Base-by-base conservation (phyloP, 2,888 invertebrate genomes). In the Platerodrilus igneus region DNA sequence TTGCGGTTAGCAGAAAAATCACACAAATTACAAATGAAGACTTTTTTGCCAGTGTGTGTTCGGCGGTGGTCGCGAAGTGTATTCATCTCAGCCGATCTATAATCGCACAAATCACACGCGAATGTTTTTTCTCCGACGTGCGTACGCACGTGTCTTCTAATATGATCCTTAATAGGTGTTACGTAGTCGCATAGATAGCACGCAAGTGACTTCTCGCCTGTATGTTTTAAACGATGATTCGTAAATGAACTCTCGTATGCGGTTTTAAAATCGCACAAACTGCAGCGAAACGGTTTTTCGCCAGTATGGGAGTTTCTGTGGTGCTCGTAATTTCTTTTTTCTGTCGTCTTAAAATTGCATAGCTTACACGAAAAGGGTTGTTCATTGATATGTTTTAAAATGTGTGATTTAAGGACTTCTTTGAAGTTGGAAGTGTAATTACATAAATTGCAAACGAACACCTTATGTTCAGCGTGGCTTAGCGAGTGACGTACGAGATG, bases 1-100 rank as follows among this genome's bases (percentile, higher is more conserved):
- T n/a, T n/a, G n/a, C n/a, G n/a, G n/a, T n/a, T n/a, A n/a, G n/a
- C n/a, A n/a, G n/a, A n/a, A n/a, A n/a, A n/a, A n/a, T n/a, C n/a
- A 13, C 25, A 25, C 8, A 25, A 2, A 3, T n/a, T 3, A 14
- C 25, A 25, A 6, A 4, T 2, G 14, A 11, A 25, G 2, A 14
- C 13, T 8, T 25, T 25, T 25, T 25, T 14, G 3, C 25, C 25
- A 25, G 25, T 25, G 14, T 25, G 25, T 3, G 13, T 25, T 14
- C 14, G 11, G 13, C 11, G 11, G 7, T 25, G 25, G 11, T 25
- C 14, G 8, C 14, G 25, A 3, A 25, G 8, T 7, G 11, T 25
- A 25, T 25, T 25, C 6, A 14, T 25, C 11, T 25, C 13, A 7
- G 25, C 25, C 3, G 25, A 14, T 13, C 14, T 25, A 14, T 25